A percentile compares a stretch with the other conserved stretches of the same genome.
Conservation (phyloP, 2,113 vertebrate species). For the Ctenodactylus gundi region DNA sequence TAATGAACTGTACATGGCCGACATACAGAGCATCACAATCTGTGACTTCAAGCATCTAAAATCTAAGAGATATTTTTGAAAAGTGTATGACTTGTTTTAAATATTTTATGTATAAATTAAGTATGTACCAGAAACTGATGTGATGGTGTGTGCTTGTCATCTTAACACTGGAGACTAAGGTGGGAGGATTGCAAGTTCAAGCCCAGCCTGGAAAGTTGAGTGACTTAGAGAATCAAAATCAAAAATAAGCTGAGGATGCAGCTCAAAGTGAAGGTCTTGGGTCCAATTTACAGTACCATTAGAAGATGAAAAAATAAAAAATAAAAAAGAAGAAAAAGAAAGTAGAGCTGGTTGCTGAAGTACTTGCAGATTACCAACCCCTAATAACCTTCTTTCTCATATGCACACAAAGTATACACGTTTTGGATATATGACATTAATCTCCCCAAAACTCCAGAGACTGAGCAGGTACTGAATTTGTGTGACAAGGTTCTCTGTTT, state of each 20-base stretch:
- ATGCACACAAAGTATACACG: background rate
- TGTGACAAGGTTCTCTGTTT: background rate
- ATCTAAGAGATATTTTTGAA: background rate
- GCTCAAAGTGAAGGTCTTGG: too few relatives aligned
- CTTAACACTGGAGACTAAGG: too few relatives aligned
- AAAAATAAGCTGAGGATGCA: too few relatives aligned
- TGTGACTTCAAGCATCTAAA: background rate
- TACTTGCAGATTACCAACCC: background rate
- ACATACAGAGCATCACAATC: background rate
- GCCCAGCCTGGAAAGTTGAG: too few relatives aligned
- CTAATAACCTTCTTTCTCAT: background rate
- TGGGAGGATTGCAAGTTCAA: too few relatives aligned
- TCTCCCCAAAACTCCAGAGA: background rate
- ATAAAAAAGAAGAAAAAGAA: too few relatives aligned
- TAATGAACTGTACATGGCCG: background rate
- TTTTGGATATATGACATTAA: background rate
- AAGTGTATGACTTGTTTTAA: background rate
- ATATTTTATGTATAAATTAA: background rate
- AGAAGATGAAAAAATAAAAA: too few relatives aligned
- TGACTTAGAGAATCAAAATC: too few relatives aligned
- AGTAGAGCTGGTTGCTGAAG: too few relatives aligned
- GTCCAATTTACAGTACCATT: too few relatives aligned
- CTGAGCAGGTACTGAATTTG: background rate
- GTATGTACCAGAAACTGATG: too few relatives aligned
- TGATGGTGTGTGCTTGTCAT: too few relatives aligned